These are phyloP conservation scores for Drosophila aldrichi DNA, from an alignment of 2,888 invertebrate genomes.

Conservation along the genomic window DNA sequence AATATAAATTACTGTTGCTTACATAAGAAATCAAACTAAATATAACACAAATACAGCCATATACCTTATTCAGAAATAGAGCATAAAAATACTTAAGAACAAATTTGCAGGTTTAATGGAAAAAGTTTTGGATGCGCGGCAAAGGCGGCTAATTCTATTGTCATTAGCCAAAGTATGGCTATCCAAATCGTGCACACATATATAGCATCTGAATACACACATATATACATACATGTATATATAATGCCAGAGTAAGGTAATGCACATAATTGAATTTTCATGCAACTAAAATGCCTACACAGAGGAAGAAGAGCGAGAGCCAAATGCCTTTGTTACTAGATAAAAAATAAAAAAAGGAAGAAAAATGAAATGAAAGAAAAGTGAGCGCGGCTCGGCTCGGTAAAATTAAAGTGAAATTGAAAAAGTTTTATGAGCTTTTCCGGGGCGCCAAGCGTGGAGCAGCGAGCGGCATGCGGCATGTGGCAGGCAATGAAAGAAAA, in stretches of 20 bases:
- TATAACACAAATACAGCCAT: not conserved
- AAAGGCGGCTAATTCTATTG: conserved; percentile 75
- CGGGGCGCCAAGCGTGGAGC: conserved; percentile 23
- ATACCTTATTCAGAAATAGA: not conserved
- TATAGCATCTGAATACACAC: conserved; percentile 11
- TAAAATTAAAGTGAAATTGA: conserved; percentile 82
- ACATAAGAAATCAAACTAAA: not conserved
- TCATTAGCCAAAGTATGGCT: conserved; percentile 64
- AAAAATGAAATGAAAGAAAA: conserved; percentile 25
- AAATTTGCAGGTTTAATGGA: conserved; percentile 70
- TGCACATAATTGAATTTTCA: conserved; percentile 81
- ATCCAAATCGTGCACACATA: conserved; percentile 46
- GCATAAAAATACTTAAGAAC: conserved; percentile 18
- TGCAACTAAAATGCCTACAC: conserved; percentile 75
- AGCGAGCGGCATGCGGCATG: conserved; percentile 32
- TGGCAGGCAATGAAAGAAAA: conserved; percentile 69
- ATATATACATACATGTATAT: conserved; percentile 5
- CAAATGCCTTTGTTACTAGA: conserved; percentile 76
- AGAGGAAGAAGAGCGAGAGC: conserved; percentile 4
- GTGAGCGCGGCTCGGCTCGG: conserved; percentile 28
- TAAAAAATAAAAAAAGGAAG: conserved; percentile 45
- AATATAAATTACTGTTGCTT: no score
- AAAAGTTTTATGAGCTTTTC: conserved; percentile 84
- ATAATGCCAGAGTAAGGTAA: conserved; percentile 54
- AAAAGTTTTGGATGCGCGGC: conserved; percentile 68